These are phyloP conservation scores for Pseudochirops corinnae DNA, from an alignment of 2,797 vertebrate species.

Conservation along the genomic window DNA sequence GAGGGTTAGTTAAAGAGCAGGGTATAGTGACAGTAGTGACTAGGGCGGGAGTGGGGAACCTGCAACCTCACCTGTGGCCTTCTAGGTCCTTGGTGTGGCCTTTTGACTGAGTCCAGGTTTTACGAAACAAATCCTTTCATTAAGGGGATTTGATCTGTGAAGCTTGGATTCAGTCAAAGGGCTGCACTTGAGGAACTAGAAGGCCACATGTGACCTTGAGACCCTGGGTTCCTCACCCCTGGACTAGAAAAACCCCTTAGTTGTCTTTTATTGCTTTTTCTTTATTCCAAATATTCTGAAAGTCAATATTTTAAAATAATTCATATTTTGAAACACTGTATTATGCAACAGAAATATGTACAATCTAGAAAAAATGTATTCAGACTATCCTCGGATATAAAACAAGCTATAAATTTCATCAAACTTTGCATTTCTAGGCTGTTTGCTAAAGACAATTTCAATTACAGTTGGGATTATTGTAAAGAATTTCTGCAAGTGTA, in stretches of 20 bases:
- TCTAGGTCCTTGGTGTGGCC: no score
- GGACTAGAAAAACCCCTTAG: not conserved
- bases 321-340: not conserved
- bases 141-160: no score
- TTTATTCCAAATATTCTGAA: not conserved
- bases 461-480: not conserved
- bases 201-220: no score
- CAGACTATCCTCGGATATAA: not conserved
- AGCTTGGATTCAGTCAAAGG: no score
- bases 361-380: not conserved
- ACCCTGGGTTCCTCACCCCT: no score
- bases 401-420: not conserved
- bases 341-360: not conserved
- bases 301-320: not conserved
- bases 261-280: not conserved
- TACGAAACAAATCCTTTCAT: no score
- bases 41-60: not conserved
- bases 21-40: not conserved
- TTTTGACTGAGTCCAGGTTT: no score
- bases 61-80: no score
- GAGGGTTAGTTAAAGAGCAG: not conserved
- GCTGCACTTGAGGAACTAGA: no score
- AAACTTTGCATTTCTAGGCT: not conserved
- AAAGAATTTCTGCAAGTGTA: not conserved
- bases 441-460: not conserved